phyloP scores from a whole-genome alignment of 2,888 invertebrate genomes.

The Acronicta aceris region DNA sequence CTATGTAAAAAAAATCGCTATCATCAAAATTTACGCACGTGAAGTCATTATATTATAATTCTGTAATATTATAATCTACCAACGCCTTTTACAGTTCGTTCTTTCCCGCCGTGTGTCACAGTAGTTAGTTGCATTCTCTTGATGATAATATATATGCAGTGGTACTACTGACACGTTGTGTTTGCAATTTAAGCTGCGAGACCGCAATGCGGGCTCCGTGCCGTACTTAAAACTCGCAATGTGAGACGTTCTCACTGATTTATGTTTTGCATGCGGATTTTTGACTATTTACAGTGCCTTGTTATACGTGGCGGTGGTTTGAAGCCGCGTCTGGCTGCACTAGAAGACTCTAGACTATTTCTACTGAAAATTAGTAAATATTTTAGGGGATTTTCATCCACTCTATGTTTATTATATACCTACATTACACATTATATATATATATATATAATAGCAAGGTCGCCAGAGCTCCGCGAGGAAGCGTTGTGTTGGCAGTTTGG shows the following conservation, averaged over 20 bases:
- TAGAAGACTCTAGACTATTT: neutral
- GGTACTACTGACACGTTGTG: conserved; percentile 62
- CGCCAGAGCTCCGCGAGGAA: too few relatives aligned
- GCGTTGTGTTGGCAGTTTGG: too few relatives aligned
- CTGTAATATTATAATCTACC: too few relatives aligned
- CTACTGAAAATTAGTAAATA: too few relatives aligned
- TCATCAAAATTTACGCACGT: too few relatives aligned
- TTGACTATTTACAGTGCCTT: conserved; percentile 17
- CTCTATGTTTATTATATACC: too few relatives aligned
- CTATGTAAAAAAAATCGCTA: too few relatives aligned
- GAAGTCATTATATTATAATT: too few relatives aligned
- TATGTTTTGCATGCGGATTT: conserved; percentile 39
- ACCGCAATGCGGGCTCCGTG: conserved; percentile 76
- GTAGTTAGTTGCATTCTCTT: conserved; percentile 67
- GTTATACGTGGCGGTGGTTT: neutral
- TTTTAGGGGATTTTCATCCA: too few relatives aligned
- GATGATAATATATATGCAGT: conserved; percentile 68
- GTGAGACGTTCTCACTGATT: conserved; percentile 46
- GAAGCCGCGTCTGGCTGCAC: neutral
- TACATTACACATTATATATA: too few relatives aligned
- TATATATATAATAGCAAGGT: too few relatives aligned
- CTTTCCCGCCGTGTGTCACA: conserved; percentile 29
- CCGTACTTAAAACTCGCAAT: conserved; percentile 63
- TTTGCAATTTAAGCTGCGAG: conserved; percentile 67
- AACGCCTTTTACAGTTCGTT: too few relatives aligned